These are phyloP conservation scores for Heterodera schachtii DNA, from an alignment of 1,140 invertebrate species.

Conservation along the genomic window DNA sequence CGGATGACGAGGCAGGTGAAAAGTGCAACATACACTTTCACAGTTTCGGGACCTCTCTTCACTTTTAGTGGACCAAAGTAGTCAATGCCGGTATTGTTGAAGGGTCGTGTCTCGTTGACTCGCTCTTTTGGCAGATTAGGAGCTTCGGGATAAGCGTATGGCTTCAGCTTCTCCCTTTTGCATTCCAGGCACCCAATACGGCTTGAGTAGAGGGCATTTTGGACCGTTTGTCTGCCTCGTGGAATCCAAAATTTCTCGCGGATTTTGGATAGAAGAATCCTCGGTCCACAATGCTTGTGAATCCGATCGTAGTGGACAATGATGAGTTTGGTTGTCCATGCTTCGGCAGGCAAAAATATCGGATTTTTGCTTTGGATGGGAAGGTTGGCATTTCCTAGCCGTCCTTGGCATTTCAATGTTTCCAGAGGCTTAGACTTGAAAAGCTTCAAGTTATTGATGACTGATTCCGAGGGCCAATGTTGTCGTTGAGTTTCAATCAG, in stretches of 20 bases:
- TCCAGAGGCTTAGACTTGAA: too few species aligned
- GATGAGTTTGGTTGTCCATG: too few species aligned
- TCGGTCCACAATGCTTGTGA: background rate
- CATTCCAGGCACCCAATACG: background rate
- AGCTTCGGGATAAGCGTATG: background rate
- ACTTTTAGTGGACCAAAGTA: slow-evolving; percentile 11
- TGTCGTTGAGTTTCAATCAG: too few species aligned
- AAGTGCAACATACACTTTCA: slow-evolving; percentile 9
- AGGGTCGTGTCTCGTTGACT: background rate
- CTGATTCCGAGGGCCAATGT: too few species aligned
- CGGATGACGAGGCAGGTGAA: slow-evolving; percentile 23
- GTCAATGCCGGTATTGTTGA: background rate
- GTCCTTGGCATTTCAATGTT: too few species aligned
- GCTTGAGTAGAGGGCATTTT: background rate
- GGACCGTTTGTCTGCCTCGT: background rate
- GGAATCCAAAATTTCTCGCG: slow-evolving; percentile 11
- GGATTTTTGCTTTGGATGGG: too few species aligned
- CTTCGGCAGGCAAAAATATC: too few species aligned
- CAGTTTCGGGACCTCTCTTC: background rate
- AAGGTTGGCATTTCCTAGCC: too few species aligned
- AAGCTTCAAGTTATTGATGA: too few species aligned
- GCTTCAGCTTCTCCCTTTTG: background rate
- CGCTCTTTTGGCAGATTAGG: background rate
- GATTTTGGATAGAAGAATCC: background rate
- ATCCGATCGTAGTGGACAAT: too few species aligned